Percentiles rank a stretch among this genome's conserved stretches.
Conservation (phyloP, 2,797 vertebrate species). For the Spheniscus humboldti region DNA sequence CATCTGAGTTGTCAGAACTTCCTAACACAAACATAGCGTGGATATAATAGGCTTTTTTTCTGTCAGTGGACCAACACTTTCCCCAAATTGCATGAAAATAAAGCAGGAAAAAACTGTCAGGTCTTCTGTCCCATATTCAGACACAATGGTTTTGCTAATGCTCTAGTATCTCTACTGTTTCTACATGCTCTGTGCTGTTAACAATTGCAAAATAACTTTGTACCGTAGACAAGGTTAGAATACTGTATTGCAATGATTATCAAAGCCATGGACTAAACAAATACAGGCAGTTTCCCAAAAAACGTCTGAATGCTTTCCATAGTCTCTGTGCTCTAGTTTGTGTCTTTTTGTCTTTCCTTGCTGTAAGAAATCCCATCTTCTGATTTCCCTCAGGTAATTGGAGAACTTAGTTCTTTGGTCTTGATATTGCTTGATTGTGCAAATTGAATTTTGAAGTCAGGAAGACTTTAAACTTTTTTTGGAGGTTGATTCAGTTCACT, state of each 20-base stretch:
- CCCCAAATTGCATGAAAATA: neutral
- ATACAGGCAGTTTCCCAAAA: neutral
- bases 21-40: neutral
- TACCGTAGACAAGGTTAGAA: neutral
- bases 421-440: neutral
- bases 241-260: neutral
- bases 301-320: neutral
- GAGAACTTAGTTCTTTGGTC: neutral
- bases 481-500: neutral
- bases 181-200: neutral
- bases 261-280: neutral
- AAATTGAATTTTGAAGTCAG: neutral
- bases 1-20: neutral
- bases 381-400: neutral
- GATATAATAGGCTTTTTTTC: neutral
- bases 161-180: neutral
- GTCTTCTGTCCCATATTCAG: neutral
- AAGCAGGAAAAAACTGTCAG: neutral
- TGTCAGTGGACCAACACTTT: neutral
- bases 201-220: neutral
- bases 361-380: neutral
- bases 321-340: neutral
- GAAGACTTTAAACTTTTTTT: neutral
- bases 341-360: neutral
- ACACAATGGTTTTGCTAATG: neutral